Evolutionary conservation across 2,797 vertebrate genomes (phyloP), one percentile per base, ranked within the genome.

Genomic region (Squalus acanthias): DNA sequence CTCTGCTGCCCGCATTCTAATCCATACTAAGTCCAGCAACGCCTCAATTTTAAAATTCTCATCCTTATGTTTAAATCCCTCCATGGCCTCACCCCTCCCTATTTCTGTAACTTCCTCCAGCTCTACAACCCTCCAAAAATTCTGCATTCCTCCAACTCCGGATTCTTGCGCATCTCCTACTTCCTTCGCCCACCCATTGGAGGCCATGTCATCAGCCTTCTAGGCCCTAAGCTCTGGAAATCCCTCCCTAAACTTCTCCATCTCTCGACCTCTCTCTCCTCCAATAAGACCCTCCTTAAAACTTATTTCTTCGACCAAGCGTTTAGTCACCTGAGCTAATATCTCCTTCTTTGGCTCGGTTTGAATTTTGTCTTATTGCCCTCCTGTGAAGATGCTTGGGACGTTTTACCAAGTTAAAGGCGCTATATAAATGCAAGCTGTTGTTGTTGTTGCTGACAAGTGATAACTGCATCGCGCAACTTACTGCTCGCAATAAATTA

Each of bases 291-390:
- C 24, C 26, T 26, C 70, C 7, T 29, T 26, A 26, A 72, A 72
- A 72, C 70, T 26, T 72, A 26, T 3, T 13, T 82, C n/a, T 12
- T 5, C 46, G n/a, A 82, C 70, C 24, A 82, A 39, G 76, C 39
- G n/a, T n/a, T n/a, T 4, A 39, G 76, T 39, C 33, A 82, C 13
- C n/a, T 82, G n/a, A 82, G 13, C 33, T 20, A 63, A 91, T 60
- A 89, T 29, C 50, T 60, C 57, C 17, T 60, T n/a, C 82, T 65
- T 92, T 92, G 6, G 1, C 60, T 92, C 15, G 60, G 1, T 33
- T 92, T 92, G 33, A 33, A n/a, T 92, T 93, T 93, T 93, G n/a
- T 67, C 91, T 93, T 67, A 3, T 24, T 93, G n/a, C 33, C 33
- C 20, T 67, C n/a, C 87, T 60, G 87, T 60, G 87, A 57, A 33